phyloP scores from a whole-genome alignment of 64 coral and sea anemone genomes.

The Montipora cactus region DNA sequence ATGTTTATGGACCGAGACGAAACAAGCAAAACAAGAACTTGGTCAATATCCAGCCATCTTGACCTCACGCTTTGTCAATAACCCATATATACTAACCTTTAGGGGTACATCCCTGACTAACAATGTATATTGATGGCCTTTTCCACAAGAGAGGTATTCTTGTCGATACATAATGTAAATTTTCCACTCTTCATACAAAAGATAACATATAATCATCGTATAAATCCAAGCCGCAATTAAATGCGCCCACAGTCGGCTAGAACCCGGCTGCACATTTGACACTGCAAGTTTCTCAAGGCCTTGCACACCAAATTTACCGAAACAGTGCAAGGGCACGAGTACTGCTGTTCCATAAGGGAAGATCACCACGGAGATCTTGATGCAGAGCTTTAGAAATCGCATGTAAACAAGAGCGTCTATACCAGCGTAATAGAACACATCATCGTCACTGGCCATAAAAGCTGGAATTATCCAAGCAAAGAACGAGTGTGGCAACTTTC shows the following conservation, averaged over 20 bases:
- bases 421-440: constrained; percentile 66
- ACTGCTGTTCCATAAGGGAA: constrained; percentile 71
- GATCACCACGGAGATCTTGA: constrained; percentile 53
- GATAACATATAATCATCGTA: constrained; percentile 64
- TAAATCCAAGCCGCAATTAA: constrained; percentile 63
- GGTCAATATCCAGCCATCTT: no score
- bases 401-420: constrained; percentile 76
- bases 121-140: constrained; percentile 51
- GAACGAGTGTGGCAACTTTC: constrained; percentile 46
- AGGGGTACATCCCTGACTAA: constrained; percentile 67
- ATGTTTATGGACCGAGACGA: no score
- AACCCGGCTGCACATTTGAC: constrained; percentile 21
- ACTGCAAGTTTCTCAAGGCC: constrained; percentile 48
- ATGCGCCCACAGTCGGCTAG: constrained; percentile 54
- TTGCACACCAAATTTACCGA: not conserved
- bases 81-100: constrained; percentile 44
- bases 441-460: constrained; percentile 57
- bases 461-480: constrained; percentile 74
- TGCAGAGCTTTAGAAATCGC: constrained; percentile 61
- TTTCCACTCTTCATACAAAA: constrained; percentile 69
- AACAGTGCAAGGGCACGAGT: constrained; percentile 49
- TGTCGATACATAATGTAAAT: constrained; percentile 67
- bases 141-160: constrained; percentile 51
- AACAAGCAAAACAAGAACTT: no score
- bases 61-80: no score